These are phyloP conservation scores for Andrena trimmerana DNA, from an alignment of 2,888 invertebrate genomes.

Conservation along the genomic window DNA sequence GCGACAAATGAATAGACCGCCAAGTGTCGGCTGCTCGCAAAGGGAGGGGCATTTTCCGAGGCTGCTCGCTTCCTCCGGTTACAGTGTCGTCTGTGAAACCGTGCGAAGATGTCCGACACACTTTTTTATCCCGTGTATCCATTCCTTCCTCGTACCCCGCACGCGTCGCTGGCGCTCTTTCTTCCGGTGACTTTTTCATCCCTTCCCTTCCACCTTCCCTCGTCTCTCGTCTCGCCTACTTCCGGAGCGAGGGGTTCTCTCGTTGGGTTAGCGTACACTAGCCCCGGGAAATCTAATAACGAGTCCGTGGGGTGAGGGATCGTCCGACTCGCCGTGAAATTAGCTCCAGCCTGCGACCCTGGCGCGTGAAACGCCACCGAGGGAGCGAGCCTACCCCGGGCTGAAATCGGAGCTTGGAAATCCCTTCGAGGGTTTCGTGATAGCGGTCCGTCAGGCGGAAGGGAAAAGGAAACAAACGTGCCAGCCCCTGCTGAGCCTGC, in stretches of 20 bases:
- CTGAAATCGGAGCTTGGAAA: constrained; percentile 31
- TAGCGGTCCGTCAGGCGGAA: not conserved
- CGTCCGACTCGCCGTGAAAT: constrained; percentile 63
- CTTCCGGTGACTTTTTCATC: not conserved
- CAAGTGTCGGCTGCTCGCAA: no score
- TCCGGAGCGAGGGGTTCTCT: not conserved
- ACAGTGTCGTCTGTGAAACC: no score
- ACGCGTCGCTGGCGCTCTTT: not conserved
- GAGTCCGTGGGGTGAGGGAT: constrained; percentile 45
- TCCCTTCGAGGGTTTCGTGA: constrained; percentile 41
- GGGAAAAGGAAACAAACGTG: constrained; percentile 48
- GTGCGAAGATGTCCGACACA: no score
- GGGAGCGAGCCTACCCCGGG: constrained; percentile 9
- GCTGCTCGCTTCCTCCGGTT: no score
- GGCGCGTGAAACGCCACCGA: constrained; percentile 23
- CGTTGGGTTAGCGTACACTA: constrained; percentile 13
- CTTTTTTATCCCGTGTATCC: not conserved
- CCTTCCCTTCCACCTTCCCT: not conserved
- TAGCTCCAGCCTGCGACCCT: constrained; percentile 50
- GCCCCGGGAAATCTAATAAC: constrained; percentile 66
- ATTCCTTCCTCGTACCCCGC: not conserved
- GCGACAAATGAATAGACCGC: no score
- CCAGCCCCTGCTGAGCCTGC: not conserved
- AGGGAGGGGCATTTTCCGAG: no score
- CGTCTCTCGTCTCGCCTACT: not conserved